A percentile compares a stretch with the other conserved stretches of the same genome.
Conservation (phyloP, 2,113 vertebrate species). For the Phycodurus eques region DNA sequence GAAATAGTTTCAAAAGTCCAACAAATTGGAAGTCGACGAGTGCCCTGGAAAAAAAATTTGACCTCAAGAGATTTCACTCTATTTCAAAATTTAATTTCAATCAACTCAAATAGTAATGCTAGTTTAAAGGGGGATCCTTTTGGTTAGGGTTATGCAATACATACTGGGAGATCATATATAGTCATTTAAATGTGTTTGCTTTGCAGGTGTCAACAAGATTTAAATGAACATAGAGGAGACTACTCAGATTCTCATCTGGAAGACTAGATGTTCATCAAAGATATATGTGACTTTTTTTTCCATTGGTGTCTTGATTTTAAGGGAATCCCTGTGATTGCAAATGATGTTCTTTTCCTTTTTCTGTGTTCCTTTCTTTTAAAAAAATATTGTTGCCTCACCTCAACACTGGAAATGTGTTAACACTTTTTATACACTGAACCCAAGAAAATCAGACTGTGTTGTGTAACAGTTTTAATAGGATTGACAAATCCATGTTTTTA, state of each 20-base stretch:
- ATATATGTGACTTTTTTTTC: conserved; percentile 1
- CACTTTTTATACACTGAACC: not conserved
- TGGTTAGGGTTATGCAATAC: no score
- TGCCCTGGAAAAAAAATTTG: no score
- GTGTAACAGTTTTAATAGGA: no score
- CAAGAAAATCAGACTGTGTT: no score
- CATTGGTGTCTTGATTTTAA: not conserved
- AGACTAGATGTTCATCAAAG: conserved; percentile 17
- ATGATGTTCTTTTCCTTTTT: not conserved
- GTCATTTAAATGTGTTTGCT: not conserved
- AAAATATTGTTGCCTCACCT: not conserved
- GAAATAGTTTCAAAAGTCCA: no score
- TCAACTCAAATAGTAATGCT: no score
- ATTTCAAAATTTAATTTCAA: no score
- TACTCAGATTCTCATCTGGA: not conserved
- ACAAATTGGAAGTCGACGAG: no score
- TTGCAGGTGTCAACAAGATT: conserved; percentile 58
- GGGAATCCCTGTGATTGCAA: not conserved
- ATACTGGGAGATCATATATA: no score
- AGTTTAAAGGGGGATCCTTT: no score
- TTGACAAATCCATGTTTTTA: conserved; percentile 51
- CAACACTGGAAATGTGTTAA: conserved; percentile 25
- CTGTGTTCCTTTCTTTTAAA: not conserved
- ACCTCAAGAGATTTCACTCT: no score
- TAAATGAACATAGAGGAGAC: conserved; percentile 5